Conservation (phyloP, 2,113 vertebrate species). For the Nycticorax nycticorax region DNA sequence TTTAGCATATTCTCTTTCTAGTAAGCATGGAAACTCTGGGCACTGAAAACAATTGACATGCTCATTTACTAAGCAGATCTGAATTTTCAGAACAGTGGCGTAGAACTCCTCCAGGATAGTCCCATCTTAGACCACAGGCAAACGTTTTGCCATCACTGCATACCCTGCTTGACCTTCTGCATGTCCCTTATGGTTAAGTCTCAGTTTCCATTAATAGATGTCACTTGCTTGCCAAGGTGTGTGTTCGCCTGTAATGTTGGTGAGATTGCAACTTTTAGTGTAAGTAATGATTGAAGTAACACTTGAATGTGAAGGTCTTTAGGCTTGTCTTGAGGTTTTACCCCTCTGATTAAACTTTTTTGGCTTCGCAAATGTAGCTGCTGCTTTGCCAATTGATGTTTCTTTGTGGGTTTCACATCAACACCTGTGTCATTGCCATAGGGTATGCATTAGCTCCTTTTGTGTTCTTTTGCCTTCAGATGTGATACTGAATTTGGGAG, state of each 20-base stretch:
- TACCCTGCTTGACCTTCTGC: rapidly evolving
- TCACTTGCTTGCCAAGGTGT: background rate
- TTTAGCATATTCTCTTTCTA: background rate
- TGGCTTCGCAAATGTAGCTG: background rate
- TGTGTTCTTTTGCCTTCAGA: background rate
- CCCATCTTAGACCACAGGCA: background rate
- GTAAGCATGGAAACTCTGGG: background rate
- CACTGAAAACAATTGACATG: background rate
- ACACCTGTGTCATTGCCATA: background rate
- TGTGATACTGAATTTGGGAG: background rate
- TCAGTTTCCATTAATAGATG: background rate
- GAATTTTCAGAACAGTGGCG: background rate
- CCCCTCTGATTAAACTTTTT: background rate
- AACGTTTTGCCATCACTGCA: background rate
- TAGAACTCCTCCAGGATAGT: background rate
- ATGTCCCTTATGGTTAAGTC: background rate
- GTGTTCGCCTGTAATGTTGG: background rate
- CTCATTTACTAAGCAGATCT: background rate
- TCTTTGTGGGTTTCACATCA: background rate
- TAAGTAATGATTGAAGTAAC: background rate
- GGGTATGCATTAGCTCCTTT: background rate
- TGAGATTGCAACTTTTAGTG: background rate
- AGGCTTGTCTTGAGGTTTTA: background rate
- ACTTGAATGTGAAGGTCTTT: background rate
- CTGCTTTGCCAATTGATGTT: background rate